Evolutionary conservation across 2,797 vertebrate genomes (phyloP), one percentile per base, ranked within the genome.

Genomic region (Amblyopsis hoosieri): DNA sequence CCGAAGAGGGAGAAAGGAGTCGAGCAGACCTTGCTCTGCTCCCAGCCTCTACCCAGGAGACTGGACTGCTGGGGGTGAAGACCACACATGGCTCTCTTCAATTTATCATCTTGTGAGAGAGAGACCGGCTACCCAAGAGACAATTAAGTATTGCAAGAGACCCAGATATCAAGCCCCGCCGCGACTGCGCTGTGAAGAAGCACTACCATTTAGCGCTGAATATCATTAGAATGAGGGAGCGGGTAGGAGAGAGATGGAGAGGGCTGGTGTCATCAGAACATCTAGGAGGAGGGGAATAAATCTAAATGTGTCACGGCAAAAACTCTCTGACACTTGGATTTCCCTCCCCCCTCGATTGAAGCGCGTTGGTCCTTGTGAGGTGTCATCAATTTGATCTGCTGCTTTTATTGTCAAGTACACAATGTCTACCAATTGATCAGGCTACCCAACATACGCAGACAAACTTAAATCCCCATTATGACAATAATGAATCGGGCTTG

Each of bases 131-230:
- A 89, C 89, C 89, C 90, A 78, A 48, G 89, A 92, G 90, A 92
- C 85, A 91, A 92, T 93, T 93, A 93, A 87, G 75, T 59, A 76
- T 85, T 87, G 85, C 79, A 68, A 87, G 85, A 93, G 91, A 90
- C 89, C 90, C 87, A 92, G 87, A 92, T 92, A 90, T 91, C 88
- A 91, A 89, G 88, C 79, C 80, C 74, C 79, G 81, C 62, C 57
- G 83, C 85, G 89, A 89, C 87, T 82, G 75, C 77, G 78, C 69
- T 73, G 80, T 83, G 85, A 85, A 85, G 74, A 86, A 89, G 78
- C 71, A 74, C 66, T 72, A 80, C 71, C 77, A 91, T 92, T 92
- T 91, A 93, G 88, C 82, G 78, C 71, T 70, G 68, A 84, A 86
- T 91, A 84, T 90, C 85, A 90, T 90, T 91, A 92, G 85, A 79